These are phyloP conservation scores for Heterodera carotae DNA, from an alignment of 1,140 invertebrate genomes.

Conservation along the genomic window DNA sequence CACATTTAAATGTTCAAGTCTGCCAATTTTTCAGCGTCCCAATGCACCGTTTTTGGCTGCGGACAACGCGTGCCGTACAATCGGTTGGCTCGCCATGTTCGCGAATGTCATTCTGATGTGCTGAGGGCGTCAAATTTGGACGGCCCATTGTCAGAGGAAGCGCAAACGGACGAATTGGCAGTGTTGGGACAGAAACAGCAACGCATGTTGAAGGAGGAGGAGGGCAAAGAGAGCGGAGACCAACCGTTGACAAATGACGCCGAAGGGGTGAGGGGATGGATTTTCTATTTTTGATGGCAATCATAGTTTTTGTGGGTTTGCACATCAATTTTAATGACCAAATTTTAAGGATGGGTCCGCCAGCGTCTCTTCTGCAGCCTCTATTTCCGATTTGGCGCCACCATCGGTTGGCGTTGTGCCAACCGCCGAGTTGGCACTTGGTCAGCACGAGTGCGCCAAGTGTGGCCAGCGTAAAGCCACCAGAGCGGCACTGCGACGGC, in stretches of 20 bases:
- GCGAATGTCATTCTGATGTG: slow-evolving; percentile 26
- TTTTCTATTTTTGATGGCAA: too few relatives aligned
- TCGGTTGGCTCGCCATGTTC: slow-evolving; percentile 23
- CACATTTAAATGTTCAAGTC: too few relatives aligned
- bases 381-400: neutral
- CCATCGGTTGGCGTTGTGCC: slow-evolving; percentile 4
- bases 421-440: slow-evolving; percentile 6
- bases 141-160: neutral
- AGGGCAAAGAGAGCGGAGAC: neutral
- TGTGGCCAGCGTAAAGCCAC: slow-evolving; percentile 33
- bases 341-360: neutral
- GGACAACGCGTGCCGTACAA: slow-evolving; percentile 23
- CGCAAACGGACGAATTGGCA: slow-evolving; percentile 14
- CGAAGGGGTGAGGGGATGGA: neutral
- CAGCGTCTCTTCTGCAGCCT: neutral
- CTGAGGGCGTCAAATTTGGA: neutral
- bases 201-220: neutral
- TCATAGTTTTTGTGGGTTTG: too few relatives aligned
- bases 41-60: slow-evolving; percentile 37
- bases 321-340: too few relatives aligned
- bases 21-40: slow-evolving; percentile 21
- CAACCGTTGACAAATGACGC: too few relatives aligned
- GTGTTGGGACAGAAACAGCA: neutral
- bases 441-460: slow-evolving; percentile 21
- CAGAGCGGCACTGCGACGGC: slow-evolving; percentile 19